Conservation (phyloP, 2,888 invertebrate species). For the Caenorhabditis doughertyi region DNA sequence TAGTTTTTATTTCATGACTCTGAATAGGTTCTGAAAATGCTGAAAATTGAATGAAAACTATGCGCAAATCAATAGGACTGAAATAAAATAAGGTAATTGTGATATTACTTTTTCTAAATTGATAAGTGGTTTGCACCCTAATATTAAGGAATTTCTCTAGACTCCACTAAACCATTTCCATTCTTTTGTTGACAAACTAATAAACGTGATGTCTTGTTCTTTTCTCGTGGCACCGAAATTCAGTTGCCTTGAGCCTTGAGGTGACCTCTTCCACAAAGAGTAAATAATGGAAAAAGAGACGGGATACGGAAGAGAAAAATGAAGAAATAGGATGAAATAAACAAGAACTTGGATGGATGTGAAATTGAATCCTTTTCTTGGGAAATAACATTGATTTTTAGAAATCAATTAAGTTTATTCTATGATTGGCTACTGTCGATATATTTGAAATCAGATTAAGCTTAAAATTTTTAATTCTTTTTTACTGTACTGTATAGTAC, state of each 20-base stretch:
- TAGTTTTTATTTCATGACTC: too few species aligned
- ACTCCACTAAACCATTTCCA: background rate
- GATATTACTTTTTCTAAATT: background rate
- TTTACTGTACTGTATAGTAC: too few species aligned
- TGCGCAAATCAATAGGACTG: too few species aligned
- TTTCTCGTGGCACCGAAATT: slow-evolving; percentile 22
- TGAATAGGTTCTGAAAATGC: too few species aligned
- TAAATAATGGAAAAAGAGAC: slow-evolving; percentile 34
- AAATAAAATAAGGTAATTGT: background rate
- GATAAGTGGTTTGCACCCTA: too few species aligned
- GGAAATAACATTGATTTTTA: slow-evolving; percentile 3
- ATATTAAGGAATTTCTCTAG: background rate
- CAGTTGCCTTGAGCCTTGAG: slow-evolving; percentile 43
- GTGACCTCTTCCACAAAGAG: slow-evolving; percentile 49
- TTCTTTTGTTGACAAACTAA: slow-evolving; percentile 23
- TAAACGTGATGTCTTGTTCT: slow-evolving; percentile 26
- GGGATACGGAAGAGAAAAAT: slow-evolving; percentile 34
- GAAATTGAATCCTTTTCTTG: slow-evolving; percentile 34
- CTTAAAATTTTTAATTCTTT: too few species aligned
- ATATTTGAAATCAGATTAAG: too few species aligned
- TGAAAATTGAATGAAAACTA: too few species aligned
- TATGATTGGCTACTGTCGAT: background rate
- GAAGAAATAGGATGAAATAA: slow-evolving; percentile 3
- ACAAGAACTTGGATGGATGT: background rate
- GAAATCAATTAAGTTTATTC: background rate